Conservation (phyloP, 2,888 invertebrate species). For the Isoperla grammatica region DNA sequence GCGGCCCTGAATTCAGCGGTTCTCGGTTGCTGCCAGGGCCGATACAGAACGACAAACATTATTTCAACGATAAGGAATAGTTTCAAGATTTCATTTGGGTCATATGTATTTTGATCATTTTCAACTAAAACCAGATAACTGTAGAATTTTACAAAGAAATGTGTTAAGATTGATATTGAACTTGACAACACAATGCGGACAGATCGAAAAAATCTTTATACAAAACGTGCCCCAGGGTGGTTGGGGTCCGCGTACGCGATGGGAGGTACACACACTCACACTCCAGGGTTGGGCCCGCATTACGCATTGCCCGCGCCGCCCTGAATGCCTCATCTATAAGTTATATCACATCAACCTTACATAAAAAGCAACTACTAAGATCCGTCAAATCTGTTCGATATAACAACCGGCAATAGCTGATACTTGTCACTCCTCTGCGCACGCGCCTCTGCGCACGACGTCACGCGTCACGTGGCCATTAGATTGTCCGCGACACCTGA, state of each 20-base stretch:
- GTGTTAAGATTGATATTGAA: no score
- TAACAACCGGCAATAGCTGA: constrained; percentile 5
- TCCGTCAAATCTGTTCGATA: constrained; percentile 7
- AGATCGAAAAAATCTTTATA: constrained; percentile 28
- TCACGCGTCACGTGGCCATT: no score
- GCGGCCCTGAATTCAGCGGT: no score
- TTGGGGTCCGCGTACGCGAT: constrained; percentile 3
- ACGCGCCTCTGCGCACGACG: background rate
- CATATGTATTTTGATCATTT: no score
- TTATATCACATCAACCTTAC: constrained; percentile 50
- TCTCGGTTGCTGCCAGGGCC: no score
- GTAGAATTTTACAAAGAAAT: no score
- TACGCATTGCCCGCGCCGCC: constrained; percentile 24
- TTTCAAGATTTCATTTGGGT: no score
- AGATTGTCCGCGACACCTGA: constrained; percentile 28
- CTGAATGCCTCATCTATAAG: constrained; percentile 27
- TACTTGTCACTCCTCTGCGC: background rate
- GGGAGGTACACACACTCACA: background rate
- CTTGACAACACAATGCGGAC: constrained; percentile 24
- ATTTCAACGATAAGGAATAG: no score
- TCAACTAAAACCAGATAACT: no score
- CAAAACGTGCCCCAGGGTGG: constrained; percentile 22
- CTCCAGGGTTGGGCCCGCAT: background rate
- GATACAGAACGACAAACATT: no score
- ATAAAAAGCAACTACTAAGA: constrained; percentile 44